These are phyloP conservation scores for Platynereis dumerilii DNA, from an alignment of 2,888 invertebrate genomes.

Conservation along the genomic window DNA sequence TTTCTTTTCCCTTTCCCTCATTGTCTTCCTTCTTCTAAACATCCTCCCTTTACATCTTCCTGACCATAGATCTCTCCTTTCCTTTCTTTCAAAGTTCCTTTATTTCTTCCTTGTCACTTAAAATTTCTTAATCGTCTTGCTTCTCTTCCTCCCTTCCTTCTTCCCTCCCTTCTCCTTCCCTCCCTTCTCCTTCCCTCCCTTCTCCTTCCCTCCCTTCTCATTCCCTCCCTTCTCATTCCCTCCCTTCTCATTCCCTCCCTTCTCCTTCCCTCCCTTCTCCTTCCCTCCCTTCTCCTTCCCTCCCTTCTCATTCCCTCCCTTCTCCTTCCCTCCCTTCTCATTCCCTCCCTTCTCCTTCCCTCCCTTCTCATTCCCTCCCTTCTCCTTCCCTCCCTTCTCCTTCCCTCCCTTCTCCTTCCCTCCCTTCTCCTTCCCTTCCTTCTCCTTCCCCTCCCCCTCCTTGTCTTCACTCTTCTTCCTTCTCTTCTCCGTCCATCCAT, in stretches of 20 bases:
- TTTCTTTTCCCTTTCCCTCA: too few relatives aligned
- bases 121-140: too few relatives aligned
- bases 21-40: too few relatives aligned
- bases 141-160: too few relatives aligned
- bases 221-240: neutral
- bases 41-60: too few relatives aligned
- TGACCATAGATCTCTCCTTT: too few relatives aligned
- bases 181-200: too few relatives aligned
- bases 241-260: neutral
- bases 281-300: neutral
- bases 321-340: neutral
- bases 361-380: neutral
- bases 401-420: neutral
- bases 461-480: neutral
- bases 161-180: too few relatives aligned
- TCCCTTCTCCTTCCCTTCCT: neutral
- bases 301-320: neutral
- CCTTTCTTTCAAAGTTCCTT: too few relatives aligned
- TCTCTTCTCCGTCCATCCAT: neutral
- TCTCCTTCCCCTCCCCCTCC: neutral
- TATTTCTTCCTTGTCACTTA: too few relatives aligned
- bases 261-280: neutral
- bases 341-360: neutral
- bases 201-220: neutral
- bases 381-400: neutral